phyloP scores from a whole-genome alignment of 2,797 vertebrate species.

The Cuculus canorus region DNA sequence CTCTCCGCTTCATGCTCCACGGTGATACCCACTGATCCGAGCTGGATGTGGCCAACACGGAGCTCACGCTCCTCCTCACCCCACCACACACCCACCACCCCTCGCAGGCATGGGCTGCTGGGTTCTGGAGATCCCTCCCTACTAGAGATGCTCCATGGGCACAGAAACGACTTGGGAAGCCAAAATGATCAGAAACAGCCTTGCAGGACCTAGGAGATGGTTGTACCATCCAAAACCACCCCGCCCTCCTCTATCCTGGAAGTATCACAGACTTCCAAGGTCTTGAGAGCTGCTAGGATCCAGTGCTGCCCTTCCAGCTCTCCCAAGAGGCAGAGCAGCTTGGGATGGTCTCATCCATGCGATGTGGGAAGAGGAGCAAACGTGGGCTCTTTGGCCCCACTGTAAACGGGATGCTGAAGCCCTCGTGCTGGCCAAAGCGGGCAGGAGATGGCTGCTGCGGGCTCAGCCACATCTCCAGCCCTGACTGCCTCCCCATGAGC shows the following conservation, averaged over 20 bases:
- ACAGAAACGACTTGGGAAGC: neutral
- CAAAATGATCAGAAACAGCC: neutral
- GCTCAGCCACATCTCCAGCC: neutral
- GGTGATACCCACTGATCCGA: neutral
- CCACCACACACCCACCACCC: fast-evolving
- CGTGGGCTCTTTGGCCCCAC: fast-evolving
- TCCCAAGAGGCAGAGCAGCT: neutral
- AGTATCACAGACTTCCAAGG: fast-evolving
- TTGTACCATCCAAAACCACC: fast-evolving
- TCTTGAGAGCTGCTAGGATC: neutral
- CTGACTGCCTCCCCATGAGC: fast-evolving
- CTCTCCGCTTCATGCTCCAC: fast-evolving
- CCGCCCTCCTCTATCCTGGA: neutral
- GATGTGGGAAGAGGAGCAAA: neutral
- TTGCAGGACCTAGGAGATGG: neutral
- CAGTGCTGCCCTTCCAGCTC: neutral
- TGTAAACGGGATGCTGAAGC: neutral
- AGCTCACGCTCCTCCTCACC: neutral
- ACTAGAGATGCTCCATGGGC: neutral
- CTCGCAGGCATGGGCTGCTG: fast-evolving
- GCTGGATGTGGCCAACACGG: neutral
- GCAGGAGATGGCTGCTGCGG: fast-evolving
- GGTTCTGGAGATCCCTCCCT: neutral
- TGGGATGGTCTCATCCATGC: fast-evolving
- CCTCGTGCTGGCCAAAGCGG: fast-evolving